phyloP scores from a whole-genome alignment of 2,888 invertebrate genomes.

The Ichneumoninae sp. region DNA sequence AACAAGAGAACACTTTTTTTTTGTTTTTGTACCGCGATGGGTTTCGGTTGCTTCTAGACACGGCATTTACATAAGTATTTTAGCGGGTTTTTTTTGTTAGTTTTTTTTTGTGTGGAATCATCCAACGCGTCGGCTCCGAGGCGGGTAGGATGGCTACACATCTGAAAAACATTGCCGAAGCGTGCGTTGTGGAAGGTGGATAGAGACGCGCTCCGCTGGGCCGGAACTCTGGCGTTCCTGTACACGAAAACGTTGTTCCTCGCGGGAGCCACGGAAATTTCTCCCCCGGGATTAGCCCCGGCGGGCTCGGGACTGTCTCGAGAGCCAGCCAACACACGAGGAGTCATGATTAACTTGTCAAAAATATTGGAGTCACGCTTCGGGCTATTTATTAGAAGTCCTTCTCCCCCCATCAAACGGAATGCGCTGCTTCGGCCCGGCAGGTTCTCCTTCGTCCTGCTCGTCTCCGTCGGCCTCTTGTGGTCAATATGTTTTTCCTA shows the following conservation, averaged over 20 bases:
- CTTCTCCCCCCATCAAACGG: conserved; percentile 35
- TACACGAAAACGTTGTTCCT: conserved; percentile 8
- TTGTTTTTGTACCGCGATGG: conserved; percentile 2
- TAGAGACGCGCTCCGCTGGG: conserved; percentile 41
- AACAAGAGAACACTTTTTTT: conserved; percentile 47
- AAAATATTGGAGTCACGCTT: conserved; percentile 82
- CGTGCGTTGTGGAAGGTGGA: conserved; percentile 33
- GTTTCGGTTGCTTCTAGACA: conserved; percentile 32
- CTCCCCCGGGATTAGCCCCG: conserved; percentile 73
- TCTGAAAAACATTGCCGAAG: conserved; percentile 7
- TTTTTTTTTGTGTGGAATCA: conserved; percentile 78
- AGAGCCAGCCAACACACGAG: conserved; percentile 60
- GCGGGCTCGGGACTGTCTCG: conserved; percentile 42
- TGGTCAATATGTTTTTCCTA: neutral
- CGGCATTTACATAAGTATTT: conserved; percentile 81
- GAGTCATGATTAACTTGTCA: conserved; percentile 82
- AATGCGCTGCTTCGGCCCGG: conserved; percentile 22
- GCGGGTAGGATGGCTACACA: neutral
- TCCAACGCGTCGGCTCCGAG: conserved; percentile 62
- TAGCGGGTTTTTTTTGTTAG: conserved; percentile 58
- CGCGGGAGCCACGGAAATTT: conserved; percentile 61
- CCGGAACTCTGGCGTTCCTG: conserved; percentile 51
- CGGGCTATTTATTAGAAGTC: conserved; percentile 80
- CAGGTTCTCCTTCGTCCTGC: conserved; percentile 8
- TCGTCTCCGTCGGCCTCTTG: neutral